Conservation (phyloP, 35 echinoderm and acorn worm species). For the Holothuria glaberrima region DNA sequence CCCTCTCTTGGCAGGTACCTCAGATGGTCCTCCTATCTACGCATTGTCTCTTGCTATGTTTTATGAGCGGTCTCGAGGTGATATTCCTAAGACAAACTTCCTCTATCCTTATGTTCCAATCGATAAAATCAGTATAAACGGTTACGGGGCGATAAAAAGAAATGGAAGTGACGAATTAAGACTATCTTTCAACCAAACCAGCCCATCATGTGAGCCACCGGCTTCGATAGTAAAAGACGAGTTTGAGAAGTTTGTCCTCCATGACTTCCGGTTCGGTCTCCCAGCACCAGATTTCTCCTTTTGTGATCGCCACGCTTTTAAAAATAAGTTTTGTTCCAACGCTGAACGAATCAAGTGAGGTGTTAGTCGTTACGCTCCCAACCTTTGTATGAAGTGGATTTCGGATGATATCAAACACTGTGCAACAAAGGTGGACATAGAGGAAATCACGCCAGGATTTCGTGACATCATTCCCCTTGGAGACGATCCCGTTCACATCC, state of each 20-base stretch:
- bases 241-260: background rate
- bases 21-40: background rate
- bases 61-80: background rate
- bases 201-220: background rate
- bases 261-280: background rate
- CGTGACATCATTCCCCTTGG: background rate
- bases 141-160: background rate
- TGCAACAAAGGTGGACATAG: background rate
- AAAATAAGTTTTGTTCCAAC: background rate
- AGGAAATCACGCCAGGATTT: background rate
- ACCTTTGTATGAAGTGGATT: background rate
- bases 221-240: background rate
- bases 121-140: background rate
- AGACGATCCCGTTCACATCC: too few relatives aligned
- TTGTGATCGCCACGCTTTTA: background rate
- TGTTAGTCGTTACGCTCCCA: background rate
- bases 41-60: background rate
- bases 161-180: slow-evolving; percentile 24
- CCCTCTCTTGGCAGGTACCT: background rate
- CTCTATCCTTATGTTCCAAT: background rate
- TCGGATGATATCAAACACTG: background rate
- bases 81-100: slow-evolving; percentile 16
- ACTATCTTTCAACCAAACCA: background rate
- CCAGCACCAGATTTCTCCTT: background rate
- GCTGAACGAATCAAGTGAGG: background rate